Conservation (phyloP, 2,113 vertebrate genomes). For the Cygnus buccinator region DNA sequence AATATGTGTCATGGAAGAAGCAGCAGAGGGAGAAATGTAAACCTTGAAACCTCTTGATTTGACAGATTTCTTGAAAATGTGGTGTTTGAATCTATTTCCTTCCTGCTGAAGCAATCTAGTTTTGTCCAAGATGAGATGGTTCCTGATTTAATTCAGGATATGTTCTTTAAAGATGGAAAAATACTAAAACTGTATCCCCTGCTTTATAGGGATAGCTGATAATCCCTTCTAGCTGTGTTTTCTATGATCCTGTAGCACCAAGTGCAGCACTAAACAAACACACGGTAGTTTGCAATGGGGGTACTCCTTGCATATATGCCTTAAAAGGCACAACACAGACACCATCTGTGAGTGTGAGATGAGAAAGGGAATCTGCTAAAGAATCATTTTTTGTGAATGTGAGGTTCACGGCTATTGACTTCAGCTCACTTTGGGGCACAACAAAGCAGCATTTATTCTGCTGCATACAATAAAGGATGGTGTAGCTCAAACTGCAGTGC, state of each 20-base stretch:
- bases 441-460: conserved; percentile 51
- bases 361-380: background rate
- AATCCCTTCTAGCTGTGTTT: background rate
- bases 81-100: background rate
- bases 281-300: accelerated
- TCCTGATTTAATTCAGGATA: background rate
- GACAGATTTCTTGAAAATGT: background rate
- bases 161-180: background rate
- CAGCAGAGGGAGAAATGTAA: background rate
- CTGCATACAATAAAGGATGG: background rate
- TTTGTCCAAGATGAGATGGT: background rate
- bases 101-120: background rate
- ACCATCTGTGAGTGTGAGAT: background rate
- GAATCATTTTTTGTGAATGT: background rate
- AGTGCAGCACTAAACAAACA: background rate
- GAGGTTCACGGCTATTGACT: background rate
- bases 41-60: background rate
- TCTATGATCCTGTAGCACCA: background rate
- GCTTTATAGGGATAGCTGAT: background rate
- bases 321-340: background rate
- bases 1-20: background rate
- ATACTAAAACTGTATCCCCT: background rate
- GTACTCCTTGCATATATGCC: background rate
- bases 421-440: background rate
- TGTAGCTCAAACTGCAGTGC: background rate